phyloP scores from a whole-genome alignment of 2,113 vertebrate species.

The Phodopus roborovskii region DNA sequence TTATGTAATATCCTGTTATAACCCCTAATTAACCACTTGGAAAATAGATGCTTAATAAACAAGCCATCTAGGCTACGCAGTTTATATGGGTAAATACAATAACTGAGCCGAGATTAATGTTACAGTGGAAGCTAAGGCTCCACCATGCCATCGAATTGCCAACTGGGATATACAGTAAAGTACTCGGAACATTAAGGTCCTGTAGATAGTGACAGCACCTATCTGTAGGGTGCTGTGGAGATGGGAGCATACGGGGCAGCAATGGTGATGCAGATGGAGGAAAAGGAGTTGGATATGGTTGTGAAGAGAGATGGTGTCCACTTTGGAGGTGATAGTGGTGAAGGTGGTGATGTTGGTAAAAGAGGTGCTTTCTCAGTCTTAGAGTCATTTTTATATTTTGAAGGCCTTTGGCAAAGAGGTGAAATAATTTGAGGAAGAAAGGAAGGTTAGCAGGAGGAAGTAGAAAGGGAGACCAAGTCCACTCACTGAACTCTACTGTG shows the following conservation, averaged over 20 bases:
- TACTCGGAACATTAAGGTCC: neutral
- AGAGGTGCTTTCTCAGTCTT: neutral
- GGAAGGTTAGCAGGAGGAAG: neutral
- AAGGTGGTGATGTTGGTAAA: neutral
- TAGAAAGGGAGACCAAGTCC: neutral
- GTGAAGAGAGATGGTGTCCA: neutral
- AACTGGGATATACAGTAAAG: neutral
- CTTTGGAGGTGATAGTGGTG: neutral
- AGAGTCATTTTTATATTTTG: neutral
- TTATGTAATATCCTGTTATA: neutral
- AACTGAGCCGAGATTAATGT: neutral
- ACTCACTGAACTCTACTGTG: neutral
- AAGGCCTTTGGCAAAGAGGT: neutral
- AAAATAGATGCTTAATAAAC: neutral
- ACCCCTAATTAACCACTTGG: neutral
- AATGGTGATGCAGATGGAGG: neutral
- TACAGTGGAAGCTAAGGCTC: neutral
- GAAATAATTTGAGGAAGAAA: neutral
- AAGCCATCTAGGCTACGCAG: neutral
- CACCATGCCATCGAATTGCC: neutral
- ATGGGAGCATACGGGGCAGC: neutral
- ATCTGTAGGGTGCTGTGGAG: neutral
- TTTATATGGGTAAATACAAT: neutral
- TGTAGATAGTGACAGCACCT: neutral
- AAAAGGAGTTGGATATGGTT: neutral